These are phyloP conservation scores for Synergus umbraculus DNA, from an alignment of 2,888 invertebrate genomes.

Conservation along the genomic window DNA sequence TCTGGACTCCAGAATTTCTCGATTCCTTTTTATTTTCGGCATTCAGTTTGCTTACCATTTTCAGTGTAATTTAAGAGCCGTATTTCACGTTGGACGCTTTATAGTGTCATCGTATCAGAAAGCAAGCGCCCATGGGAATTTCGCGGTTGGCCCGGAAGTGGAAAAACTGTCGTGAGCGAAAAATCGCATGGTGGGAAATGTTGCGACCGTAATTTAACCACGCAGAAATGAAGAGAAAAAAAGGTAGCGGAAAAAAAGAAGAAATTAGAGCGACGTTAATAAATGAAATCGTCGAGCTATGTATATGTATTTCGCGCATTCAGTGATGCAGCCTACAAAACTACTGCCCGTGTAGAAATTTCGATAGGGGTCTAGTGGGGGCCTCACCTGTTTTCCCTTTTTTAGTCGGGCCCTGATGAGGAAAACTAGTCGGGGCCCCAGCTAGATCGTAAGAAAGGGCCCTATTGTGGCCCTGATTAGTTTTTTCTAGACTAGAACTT, in stretches of 20 bases:
- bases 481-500: too few species aligned
- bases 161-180: slow-evolving; percentile 45
- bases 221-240: slow-evolving; percentile 41
- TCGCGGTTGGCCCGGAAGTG: slow-evolving; percentile 46
- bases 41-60: slow-evolving; percentile 45
- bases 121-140: slow-evolving; percentile 48
- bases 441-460: too few species aligned
- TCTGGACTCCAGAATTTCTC: neutral
- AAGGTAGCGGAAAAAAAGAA: neutral
- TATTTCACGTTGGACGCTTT: slow-evolving; percentile 51
- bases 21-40: slow-evolving; percentile 43
- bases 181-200: slow-evolving; percentile 43
- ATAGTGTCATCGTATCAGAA: slow-evolving; percentile 50
- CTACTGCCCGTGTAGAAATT: too few species aligned
- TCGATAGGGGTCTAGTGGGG: too few species aligned
- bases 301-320: neutral
- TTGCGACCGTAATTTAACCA: slow-evolving; percentile 47
- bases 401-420: too few species aligned
- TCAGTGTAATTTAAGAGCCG: slow-evolving; percentile 49
- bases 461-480: too few species aligned
- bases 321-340: neutral
- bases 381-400: too few species aligned
- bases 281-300: slow-evolving; percentile 48
- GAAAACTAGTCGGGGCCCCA: too few species aligned
- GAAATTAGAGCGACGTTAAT: slow-evolving; percentile 3